phyloP scores from a whole-genome alignment of 2,113 vertebrate genomes.

The Lepus europaeus region DNA sequence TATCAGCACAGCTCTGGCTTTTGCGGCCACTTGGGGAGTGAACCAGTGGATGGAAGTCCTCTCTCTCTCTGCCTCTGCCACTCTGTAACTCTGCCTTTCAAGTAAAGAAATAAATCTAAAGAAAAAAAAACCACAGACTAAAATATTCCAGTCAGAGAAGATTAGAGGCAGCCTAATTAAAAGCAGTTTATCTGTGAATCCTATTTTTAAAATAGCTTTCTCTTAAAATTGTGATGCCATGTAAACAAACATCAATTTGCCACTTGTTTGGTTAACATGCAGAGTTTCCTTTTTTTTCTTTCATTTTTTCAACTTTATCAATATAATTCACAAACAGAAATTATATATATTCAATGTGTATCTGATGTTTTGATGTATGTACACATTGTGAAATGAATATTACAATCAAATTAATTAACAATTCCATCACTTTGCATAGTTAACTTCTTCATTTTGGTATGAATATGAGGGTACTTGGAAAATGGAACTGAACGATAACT shows the following conservation, averaged over 20 bases:
- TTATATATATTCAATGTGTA: background rate
- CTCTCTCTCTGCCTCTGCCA: too few relatives aligned
- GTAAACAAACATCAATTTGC: background rate
- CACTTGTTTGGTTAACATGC: background rate
- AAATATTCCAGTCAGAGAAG: conserved; percentile 69
- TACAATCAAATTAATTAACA: background rate
- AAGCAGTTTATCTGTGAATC: conserved; percentile 6
- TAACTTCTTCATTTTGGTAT: background rate
- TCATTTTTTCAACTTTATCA: background rate
- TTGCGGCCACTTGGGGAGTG: too few relatives aligned
- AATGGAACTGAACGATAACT: too few relatives aligned
- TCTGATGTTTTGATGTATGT: background rate
- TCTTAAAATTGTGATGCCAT: background rate
- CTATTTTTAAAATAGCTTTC: conserved; percentile 57
- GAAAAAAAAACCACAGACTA: background rate
- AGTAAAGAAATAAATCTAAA: too few relatives aligned
- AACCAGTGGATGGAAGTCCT: too few relatives aligned
- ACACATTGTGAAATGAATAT: background rate
- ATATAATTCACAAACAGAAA: background rate
- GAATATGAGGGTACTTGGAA: too few relatives aligned
- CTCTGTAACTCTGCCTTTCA: too few relatives aligned
- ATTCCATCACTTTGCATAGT: background rate
- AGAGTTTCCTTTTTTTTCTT: background rate
- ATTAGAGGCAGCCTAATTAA: background rate
- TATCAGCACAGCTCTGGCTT: too few relatives aligned